Evolutionary conservation across 2,113 vertebrate species (phyloP), one percentile per base, ranked within the genome.

Genomic region (Lipophrys pholis): DNA sequence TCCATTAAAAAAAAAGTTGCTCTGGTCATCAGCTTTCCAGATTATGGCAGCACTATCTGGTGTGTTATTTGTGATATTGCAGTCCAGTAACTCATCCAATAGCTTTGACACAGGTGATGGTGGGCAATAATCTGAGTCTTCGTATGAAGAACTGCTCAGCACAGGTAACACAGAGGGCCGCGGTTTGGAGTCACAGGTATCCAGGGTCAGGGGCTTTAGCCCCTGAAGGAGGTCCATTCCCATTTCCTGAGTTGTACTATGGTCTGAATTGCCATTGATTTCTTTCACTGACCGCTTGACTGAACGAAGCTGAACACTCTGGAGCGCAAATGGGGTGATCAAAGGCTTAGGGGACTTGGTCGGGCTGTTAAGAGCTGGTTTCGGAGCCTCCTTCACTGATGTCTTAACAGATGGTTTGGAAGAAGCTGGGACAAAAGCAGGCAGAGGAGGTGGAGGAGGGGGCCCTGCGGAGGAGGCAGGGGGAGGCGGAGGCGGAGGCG

Each of bases 281-380:
- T 87, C 58, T 43, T 85, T 89, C 17, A 89, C 85, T 1, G 60
- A 61, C 79, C 90, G 94, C 70, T 87, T 96, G 74, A 97, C 95
- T 0, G 96, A 96, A 70, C 95, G 95, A 73, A 99, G 86, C 78
- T 96, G 97, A 42, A 99, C 95, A 86, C 92, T 97, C 89, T 97
- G 96, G 54, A 99, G 88, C 0, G 93, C 96, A 57, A 96, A 94
- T 0, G 96, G 88, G 54, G 97, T 98, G 74, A 99, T 94, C 48
- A 98, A 91, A 57, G 96, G 97, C 91, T 95, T 93, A 36, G 92
- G 76, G 14, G 93, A 92, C 88, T 67, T 91, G 81, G 89, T 85
- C 0, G 81, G 78, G 69, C 78, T 82, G 50, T 45, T 50, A 11
- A 72, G 48, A 42, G 6, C 48, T 35, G 80, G 36, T 82, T 90